Evolutionary conservation across 2,888 invertebrate species (phyloP), one percentile per base, ranked within the genome.

Genomic region (Lasioglossum calceatum): DNA sequence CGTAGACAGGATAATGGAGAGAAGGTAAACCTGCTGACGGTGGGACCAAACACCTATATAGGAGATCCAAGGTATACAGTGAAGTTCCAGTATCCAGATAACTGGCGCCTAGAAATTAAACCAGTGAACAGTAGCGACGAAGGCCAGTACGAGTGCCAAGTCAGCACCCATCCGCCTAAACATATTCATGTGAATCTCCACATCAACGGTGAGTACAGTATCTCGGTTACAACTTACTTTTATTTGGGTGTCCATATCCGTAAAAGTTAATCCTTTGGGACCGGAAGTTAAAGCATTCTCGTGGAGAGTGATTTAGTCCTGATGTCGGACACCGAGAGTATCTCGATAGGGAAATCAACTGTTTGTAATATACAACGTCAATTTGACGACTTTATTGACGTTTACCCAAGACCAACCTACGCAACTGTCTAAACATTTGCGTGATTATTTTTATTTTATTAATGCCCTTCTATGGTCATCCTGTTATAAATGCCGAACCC

Each of bases 11-110:
- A 96, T 36, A 97, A 96, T 87, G 96, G 96, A 86, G 96, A 97
- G 92, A 97, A 96, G 88, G 95, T 97, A 91, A 97, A 97, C 93
- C 94, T 97, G 78, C 95, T 97, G 19, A 97, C 97, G 2, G 96
- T 97, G 74, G 97, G 97, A 67, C 95, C 96, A 89, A 96, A 97
- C 82, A 97, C 97, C 19, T 97, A 97, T 89, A 97, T 97, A 39
- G 97, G 97, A 54, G 97, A 97, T 94, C 95, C 96, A 79, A 94
- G 96, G 89, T 96, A 95, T 91, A 95, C 95, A 64, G 95, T 95
- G 85, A 95, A 95, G 90, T 96, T 96, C 93, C 95, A 96, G 91
- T 96, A 96, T 91, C 96, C 96, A 58, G 96, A 96, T 92, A 96
- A 96, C 92, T 96, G 96, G 96, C 95, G 96, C 82, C 95, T 96